Evolutionary conservation across 2,888 invertebrate genomes (phyloP).

Genomic region (Eilema griseolum): DNA sequence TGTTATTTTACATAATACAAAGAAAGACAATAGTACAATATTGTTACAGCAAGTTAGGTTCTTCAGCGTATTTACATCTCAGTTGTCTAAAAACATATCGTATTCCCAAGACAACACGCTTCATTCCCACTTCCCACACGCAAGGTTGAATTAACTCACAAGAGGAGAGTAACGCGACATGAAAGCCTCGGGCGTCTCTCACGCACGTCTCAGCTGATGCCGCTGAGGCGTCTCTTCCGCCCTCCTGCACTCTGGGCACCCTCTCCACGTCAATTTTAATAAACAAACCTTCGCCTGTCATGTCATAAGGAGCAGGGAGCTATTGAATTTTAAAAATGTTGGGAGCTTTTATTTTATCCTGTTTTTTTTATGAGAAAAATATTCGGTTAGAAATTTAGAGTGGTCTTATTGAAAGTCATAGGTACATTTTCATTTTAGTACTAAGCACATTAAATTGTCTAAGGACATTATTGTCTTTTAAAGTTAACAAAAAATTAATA

Average conservation of each 20-base stretch:
- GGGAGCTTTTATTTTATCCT: background rate
- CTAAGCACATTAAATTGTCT: no score
- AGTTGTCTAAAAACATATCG: background rate
- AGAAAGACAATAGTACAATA: background rate
- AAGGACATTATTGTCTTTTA: no score
- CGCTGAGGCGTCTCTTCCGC: no score
- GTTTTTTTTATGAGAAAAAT: background rate
- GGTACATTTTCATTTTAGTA: no score
- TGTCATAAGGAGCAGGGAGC: background rate
- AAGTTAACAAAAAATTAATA: no score
- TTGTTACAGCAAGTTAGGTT: background rate
- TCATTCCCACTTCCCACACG: background rate
- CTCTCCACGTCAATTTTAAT: constrained; percentile 10
- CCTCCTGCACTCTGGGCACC: constrained; percentile 1
- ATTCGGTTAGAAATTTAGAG: background rate
- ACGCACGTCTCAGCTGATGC: background rate
- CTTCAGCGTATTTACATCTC: background rate
- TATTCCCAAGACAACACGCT: background rate
- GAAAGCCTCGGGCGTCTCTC: constrained; percentile 1
- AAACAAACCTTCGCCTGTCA: constrained; percentile 12
- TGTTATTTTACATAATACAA: no score
- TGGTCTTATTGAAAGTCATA: background rate
- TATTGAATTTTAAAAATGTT: constrained; percentile 2
- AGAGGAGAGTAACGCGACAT: constrained; percentile 4
- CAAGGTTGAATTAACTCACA: background rate